Evolutionary conservation across 2,797 vertebrate species (phyloP).

Genomic region (Centroberyx gerrardi): DNA sequence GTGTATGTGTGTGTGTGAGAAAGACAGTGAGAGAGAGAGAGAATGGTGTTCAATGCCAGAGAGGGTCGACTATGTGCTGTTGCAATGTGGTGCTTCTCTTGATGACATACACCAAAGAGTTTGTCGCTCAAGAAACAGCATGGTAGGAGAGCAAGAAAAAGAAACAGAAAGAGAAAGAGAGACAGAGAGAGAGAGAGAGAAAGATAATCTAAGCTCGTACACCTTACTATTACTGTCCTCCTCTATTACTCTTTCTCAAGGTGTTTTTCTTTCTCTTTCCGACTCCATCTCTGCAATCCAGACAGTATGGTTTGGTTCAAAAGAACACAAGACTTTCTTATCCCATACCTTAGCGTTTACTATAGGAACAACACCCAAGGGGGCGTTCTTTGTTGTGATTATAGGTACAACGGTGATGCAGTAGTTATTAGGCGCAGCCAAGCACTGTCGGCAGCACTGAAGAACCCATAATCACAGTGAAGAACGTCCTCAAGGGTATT

Average conservation of each 20-base stretch:
- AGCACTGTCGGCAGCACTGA: background rate
- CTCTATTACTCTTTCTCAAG: background rate
- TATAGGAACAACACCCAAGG: background rate
- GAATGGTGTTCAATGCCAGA: background rate
- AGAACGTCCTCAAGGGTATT: background rate
- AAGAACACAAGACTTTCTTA: background rate
- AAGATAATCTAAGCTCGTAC: slow-evolving; percentile 23
- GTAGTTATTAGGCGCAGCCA: background rate
- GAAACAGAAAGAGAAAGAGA: background rate
- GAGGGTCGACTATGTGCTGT: slow-evolving; percentile 21
- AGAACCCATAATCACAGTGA: slow-evolving; percentile 2
- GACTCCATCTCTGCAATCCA: slow-evolving; percentile 2
- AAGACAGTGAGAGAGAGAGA: background rate
- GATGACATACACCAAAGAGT: slow-evolving; percentile 7
- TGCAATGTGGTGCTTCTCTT: background rate
- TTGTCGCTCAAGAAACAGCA: slow-evolving; percentile 10
- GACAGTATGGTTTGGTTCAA: background rate
- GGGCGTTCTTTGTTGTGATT: background rate
- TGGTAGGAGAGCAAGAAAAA: background rate
- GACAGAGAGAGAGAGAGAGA: background rate
- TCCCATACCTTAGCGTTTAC: background rate
- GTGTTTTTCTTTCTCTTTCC: background rate
- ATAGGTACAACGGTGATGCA: background rate
- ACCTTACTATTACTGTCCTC: background rate
- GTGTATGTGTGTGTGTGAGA: slow-evolving; percentile 2